A percentile compares a stretch with the other conserved stretches of the same genome.
phyloP scores from a whole-genome alignment of 2,113 vertebrate genomes.

The Eudyptes chrysolophus region DNA sequence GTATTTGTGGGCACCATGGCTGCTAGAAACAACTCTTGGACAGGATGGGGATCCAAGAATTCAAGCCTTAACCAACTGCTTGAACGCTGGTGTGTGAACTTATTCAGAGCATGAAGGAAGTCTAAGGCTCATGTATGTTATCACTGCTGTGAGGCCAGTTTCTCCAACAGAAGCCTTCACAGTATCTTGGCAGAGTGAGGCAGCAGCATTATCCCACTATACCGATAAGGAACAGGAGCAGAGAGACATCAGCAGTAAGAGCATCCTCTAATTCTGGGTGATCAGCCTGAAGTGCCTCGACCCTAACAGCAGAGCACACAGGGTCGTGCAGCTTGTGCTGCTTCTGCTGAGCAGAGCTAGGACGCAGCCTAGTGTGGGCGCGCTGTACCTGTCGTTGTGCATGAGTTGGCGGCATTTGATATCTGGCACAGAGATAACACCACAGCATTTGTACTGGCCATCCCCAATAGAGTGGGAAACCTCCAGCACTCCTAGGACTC shows the following conservation, averaged over 20 bases:
- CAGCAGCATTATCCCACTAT: neutral
- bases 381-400: conserved; percentile 83
- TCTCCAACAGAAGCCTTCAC: neutral
- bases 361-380: rapidly evolving
- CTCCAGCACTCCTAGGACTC: conserved; percentile 92
- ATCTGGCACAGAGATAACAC: conserved; percentile 92
- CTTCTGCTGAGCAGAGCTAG: neutral
- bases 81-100: neutral
- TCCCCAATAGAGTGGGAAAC: conserved; percentile 97
- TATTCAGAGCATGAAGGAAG: neutral
- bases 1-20: neutral
- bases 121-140: neutral
- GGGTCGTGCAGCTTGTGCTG: neutral
- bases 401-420: conserved; percentile 89
- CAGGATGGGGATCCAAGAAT: neutral
- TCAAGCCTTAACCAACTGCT: neutral
- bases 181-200: neutral
- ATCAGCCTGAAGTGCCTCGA: neutral
- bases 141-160: neutral
- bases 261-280: neutral
- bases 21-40: neutral
- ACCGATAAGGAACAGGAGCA: neutral
- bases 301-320: neutral
- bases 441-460: conserved; percentile 95
- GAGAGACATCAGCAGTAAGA: neutral